Evolutionary conservation across 2,797 vertebrate genomes (phyloP).

Genomic region (Syncerus caffer): DNA sequence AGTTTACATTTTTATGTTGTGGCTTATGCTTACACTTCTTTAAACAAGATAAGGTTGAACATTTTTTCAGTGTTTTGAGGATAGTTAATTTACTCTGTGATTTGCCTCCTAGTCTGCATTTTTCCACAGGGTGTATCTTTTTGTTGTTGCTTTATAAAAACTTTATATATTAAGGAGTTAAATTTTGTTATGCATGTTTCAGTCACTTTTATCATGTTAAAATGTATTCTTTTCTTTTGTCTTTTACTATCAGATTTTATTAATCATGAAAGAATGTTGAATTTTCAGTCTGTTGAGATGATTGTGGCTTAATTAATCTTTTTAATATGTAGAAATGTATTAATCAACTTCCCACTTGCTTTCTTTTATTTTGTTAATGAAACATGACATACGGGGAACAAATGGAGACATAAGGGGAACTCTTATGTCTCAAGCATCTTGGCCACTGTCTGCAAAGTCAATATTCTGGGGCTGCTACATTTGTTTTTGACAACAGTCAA

Average conservation of each 20-base stretch:
- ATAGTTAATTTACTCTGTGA: background rate
- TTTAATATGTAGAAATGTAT: slow-evolving; percentile 22
- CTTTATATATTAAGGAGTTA: background rate
- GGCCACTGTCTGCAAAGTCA: background rate
- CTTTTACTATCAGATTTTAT: slow-evolving; percentile 30
- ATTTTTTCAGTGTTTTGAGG: background rate
- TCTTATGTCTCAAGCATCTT: background rate
- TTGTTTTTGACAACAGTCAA: background rate
- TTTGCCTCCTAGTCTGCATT: background rate
- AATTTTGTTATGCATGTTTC: slow-evolving; percentile 2
- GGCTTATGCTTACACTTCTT: background rate
- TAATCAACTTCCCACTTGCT: background rate
- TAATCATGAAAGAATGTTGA: slow-evolving; percentile 11
- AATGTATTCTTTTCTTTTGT: slow-evolving; percentile 6
- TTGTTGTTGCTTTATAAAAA: slow-evolving; percentile 41
- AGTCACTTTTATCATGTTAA: slow-evolving; percentile 6
- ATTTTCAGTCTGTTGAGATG: background rate
- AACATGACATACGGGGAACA: background rate
- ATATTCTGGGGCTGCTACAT: background rate
- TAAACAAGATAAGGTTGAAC: background rate
- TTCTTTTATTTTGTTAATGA: slow-evolving; percentile 8
- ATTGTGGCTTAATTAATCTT: background rate
- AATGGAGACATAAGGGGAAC: background rate
- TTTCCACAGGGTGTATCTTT: background rate
- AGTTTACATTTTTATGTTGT: background rate